phyloP scores from a whole-genome alignment of 2,888 invertebrate species.

The Agrotis puta region DNA sequence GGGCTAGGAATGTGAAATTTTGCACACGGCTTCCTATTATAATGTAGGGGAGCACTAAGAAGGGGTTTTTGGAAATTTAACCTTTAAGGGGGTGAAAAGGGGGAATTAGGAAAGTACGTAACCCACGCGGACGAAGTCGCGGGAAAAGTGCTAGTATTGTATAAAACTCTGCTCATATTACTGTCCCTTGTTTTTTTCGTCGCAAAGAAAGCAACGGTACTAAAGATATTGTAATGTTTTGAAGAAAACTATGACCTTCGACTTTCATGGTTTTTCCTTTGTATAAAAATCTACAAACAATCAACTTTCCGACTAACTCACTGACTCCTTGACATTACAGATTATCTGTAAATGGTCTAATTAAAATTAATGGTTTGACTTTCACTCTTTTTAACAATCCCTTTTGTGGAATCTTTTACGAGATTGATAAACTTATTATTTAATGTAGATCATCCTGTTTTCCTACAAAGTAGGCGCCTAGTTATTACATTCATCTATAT shows the following conservation, averaged over 20 bases:
- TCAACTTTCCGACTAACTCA: slow-evolving; percentile 13
- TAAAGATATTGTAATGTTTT: neutral
- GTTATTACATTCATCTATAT: too few relatives aligned
- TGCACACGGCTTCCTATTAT: too few relatives aligned
- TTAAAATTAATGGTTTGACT: slow-evolving; percentile 36
- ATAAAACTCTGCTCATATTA: neutral
- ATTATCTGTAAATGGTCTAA: slow-evolving; percentile 37
- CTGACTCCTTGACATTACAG: slow-evolving; percentile 18
- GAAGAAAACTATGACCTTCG: neutral
- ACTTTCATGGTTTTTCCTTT: neutral
- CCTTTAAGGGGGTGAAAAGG: too few relatives aligned
- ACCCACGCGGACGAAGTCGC: too few relatives aligned
- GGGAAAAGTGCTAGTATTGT: too few relatives aligned
- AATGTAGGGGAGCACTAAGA: too few relatives aligned
- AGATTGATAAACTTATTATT: neutral
- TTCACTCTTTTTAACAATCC: slow-evolving; percentile 16
- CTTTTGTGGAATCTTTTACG: neutral
- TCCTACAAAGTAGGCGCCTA: neutral
- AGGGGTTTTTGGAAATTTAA: too few relatives aligned
- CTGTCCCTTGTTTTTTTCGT: neutral
- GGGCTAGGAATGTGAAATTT: too few relatives aligned
- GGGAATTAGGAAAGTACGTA: too few relatives aligned
- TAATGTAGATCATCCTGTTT: neutral
- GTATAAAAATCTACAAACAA: slow-evolving; percentile 7
- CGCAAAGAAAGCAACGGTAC: neutral